Conservation (phyloP, 1,140 invertebrate species). For the Polyergus mexicanus region DNA sequence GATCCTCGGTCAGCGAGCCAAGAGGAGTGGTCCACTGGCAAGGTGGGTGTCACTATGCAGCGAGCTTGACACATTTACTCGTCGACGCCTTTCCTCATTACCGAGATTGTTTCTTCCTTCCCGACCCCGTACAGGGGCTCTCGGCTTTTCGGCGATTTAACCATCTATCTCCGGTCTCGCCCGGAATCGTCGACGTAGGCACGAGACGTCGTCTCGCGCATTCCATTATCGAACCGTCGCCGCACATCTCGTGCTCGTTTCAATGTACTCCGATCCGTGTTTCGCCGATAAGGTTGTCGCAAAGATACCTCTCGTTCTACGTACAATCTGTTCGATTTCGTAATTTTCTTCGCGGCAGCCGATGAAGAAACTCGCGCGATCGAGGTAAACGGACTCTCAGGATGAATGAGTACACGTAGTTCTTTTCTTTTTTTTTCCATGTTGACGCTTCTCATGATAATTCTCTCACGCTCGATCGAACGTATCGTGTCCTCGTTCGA, state of each 20-base stretch:
- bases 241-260: constrained; percentile 52
- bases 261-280: constrained; percentile 24
- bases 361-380: constrained; percentile 13
- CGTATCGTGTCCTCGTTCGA: constrained; percentile 70
- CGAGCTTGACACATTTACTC: constrained; percentile 65
- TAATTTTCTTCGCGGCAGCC: neutral
- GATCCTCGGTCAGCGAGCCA: constrained; percentile 95
- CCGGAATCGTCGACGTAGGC: neutral
- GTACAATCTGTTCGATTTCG: neutral
- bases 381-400: constrained; percentile 36
- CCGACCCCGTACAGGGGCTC: neutral
- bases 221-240: constrained; percentile 46
- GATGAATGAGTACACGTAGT: constrained; percentile 20
- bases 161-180: no score
- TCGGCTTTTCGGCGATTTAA: neutral
- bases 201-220: constrained; percentile 56
- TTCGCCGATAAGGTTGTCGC: constrained; percentile 22
- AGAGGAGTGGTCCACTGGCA: constrained; percentile 96
- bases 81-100: constrained; percentile 30
- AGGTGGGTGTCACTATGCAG: constrained; percentile 90
- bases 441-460: constrained; percentile 70
- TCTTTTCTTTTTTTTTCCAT: neutral
- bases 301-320: constrained; percentile 24
- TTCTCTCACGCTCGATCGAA: constrained; percentile 80
- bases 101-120: constrained; percentile 36